A percentile compares a stretch with the other conserved stretches of the same genome.
These are phyloP conservation scores for Hirudinaria manillensis DNA, from an alignment of 2,888 invertebrate species.

Conservation along the genomic window DNA sequence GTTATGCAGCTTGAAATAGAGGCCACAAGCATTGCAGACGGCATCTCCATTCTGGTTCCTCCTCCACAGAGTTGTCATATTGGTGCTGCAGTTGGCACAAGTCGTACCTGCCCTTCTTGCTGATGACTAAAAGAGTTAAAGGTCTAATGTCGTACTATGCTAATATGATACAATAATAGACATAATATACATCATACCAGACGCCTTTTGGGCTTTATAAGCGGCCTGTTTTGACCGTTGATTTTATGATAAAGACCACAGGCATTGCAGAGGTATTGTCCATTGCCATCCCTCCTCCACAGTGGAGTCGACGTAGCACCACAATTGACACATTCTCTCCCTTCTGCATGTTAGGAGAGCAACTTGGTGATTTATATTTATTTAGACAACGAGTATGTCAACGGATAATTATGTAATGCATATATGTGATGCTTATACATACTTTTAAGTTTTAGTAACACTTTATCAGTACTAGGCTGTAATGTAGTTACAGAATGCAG, in stretches of 20 bases:
- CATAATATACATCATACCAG: slow-evolving; percentile 68
- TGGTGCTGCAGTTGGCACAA: slow-evolving; percentile 94
- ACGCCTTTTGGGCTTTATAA: slow-evolving; percentile 94
- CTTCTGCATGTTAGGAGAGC: slow-evolving; percentile 24
- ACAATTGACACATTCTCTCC: slow-evolving; percentile 34
- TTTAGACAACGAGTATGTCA: too few species aligned
- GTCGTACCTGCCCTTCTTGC: slow-evolving; percentile 41
- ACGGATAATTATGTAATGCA: too few species aligned
- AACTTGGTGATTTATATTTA: neutral
- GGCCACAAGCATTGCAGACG: slow-evolving; percentile 95
- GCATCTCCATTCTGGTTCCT: slow-evolving; percentile 94
- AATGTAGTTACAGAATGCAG: too few species aligned
- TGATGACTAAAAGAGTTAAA: slow-evolving; percentile 37
- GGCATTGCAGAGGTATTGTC: slow-evolving; percentile 34
- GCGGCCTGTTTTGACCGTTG: slow-evolving; percentile 44
- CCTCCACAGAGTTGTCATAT: slow-evolving; percentile 91
- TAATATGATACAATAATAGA: neutral
- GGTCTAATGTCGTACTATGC: neutral
- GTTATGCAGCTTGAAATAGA: slow-evolving; percentile 82
- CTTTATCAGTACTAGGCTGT: too few species aligned
- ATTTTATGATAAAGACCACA: slow-evolving; percentile 35
- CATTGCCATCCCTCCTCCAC: slow-evolving; percentile 35
- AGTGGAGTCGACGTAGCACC: slow-evolving; percentile 35
- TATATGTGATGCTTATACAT: too few species aligned
- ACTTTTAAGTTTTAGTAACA: too few species aligned